Evolutionary conservation across 2,113 vertebrate genomes (phyloP), one percentile per base, ranked within the genome.

Genomic region (Pycnonotus jocosus): DNA sequence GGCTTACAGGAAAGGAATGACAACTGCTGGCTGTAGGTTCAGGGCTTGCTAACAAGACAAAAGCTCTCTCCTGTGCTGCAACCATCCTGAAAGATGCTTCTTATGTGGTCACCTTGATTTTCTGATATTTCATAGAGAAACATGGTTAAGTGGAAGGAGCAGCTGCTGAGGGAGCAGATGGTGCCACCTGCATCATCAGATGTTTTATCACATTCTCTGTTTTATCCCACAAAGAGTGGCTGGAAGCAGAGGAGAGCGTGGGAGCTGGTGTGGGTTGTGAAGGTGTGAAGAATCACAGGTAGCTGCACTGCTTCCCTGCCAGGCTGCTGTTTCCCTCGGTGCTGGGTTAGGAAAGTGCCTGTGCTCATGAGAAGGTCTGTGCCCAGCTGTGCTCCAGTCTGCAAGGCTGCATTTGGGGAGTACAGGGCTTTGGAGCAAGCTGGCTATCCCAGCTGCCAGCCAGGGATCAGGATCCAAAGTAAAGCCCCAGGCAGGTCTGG

Each of bases 141-240:
- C 22, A 7, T 88, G 85, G 47, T 64, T 68, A 70, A 92, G 85
- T 61, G 90, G 77, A 28, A 81, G 69, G 78, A 97, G 92, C 94
- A 97, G 90, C 88, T 93, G 74, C 51, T 57, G 79, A 94, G 88
- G 73, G 69, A 97, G 95, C 97, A 97, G 96, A 96, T 98, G 97
- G 96, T 93, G 73, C 82, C 69, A 79, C 88, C 96, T 97, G 94
- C 62, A 91, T 94, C 92, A 80, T 98, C 96, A 95, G 91, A 91
- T 96, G 95, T 66, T 96, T 96, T 90, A 96, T 92, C 96, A 93
- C 96, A 51, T 83, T 93, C 92, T 82, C 88, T 88, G 35, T 38
- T 95, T 94, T 66, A 94, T 94, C 81, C 83, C 64, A 72, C 81
- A 70, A 92, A 89, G 54, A 88, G 65, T 2, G 16, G n/a, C 81